These are phyloP conservation scores for Oligia latruncula DNA, from an alignment of 2,888 invertebrate genomes.

Conservation along the genomic window DNA sequence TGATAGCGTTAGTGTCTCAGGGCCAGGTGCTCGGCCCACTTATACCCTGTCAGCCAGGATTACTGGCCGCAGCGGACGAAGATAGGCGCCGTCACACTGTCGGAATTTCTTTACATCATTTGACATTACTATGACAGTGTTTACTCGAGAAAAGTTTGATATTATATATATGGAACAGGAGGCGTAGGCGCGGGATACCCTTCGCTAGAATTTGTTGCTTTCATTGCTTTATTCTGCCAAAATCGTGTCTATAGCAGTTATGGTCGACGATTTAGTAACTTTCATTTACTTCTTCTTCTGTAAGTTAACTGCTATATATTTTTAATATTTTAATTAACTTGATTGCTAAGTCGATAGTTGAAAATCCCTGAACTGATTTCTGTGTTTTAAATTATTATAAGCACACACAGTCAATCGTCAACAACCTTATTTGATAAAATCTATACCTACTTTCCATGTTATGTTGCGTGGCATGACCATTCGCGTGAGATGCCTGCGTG, in stretches of 20 bases:
- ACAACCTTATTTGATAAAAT: slow-evolving; percentile 64
- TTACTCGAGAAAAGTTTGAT: slow-evolving; percentile 26
- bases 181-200: slow-evolving; percentile 18
- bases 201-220: slow-evolving; percentile 17
- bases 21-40: slow-evolving; percentile 72
- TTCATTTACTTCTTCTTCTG: not conserved
- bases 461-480: slow-evolving; percentile 74
- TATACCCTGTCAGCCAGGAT: slow-evolving; percentile 76
- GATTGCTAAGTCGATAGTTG: slow-evolving; percentile 25
- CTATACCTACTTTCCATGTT: slow-evolving; percentile 72
- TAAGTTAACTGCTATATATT: not conserved
- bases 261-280: not conserved
- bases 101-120: slow-evolving; percentile 58
- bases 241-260: not conserved
- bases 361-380: slow-evolving; percentile 52
- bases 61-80: slow-evolving; percentile 72
- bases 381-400: slow-evolving; percentile 39
- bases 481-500: slow-evolving; percentile 79
- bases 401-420: slow-evolving; percentile 54
- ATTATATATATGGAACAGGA: slow-evolving; percentile 18
- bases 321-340: slow-evolving; percentile 3
- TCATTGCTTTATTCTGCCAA: not conserved
- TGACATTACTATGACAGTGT: slow-evolving; percentile 32
- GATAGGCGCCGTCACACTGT: slow-evolving; percentile 68
- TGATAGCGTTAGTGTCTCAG: slow-evolving; percentile 78